phyloP scores from a whole-genome alignment of 2,888 invertebrate species.

The Cremastinae sp. region DNA sequence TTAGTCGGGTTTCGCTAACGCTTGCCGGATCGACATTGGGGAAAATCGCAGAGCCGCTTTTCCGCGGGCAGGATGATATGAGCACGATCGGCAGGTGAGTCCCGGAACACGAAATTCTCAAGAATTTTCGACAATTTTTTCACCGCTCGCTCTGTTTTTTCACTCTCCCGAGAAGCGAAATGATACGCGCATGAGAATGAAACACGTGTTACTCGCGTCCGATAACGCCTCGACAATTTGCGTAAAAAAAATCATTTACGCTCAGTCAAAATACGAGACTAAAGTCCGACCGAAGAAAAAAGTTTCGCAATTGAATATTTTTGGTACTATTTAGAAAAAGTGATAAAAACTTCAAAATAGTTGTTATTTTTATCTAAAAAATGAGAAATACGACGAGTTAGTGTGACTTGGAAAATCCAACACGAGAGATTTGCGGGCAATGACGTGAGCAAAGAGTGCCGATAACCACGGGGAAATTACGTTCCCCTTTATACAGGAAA shows the following conservation, averaged over 20 bases:
- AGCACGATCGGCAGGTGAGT: slow-evolving; percentile 80
- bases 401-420: not conserved
- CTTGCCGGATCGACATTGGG: slow-evolving; percentile 30
- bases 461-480: not conserved
- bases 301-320: not conserved
- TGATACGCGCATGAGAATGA: not conserved
- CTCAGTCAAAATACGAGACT: slow-evolving; percentile 1
- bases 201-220: slow-evolving; percentile 15
- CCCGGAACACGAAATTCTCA: slow-evolving; percentile 33
- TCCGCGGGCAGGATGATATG: slow-evolving; percentile 78
- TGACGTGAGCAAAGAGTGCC: slow-evolving; percentile 22
- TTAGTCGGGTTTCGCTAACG: slow-evolving; percentile 6
- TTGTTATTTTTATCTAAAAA: too few relatives aligned
- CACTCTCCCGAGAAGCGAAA: not conserved
- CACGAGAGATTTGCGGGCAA: slow-evolving; percentile 22
- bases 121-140: not conserved
- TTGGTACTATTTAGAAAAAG: too few relatives aligned
- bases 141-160: not conserved
- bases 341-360: too few relatives aligned
- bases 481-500: too few relatives aligned
- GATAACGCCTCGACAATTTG: not conserved
- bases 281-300: not conserved
- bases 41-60: slow-evolving; percentile 40
- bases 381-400: too few relatives aligned
- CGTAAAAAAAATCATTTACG: slow-evolving; percentile 1